Conservation (phyloP, 2,797 vertebrate genomes). For the Cyprinella venusta region DNA sequence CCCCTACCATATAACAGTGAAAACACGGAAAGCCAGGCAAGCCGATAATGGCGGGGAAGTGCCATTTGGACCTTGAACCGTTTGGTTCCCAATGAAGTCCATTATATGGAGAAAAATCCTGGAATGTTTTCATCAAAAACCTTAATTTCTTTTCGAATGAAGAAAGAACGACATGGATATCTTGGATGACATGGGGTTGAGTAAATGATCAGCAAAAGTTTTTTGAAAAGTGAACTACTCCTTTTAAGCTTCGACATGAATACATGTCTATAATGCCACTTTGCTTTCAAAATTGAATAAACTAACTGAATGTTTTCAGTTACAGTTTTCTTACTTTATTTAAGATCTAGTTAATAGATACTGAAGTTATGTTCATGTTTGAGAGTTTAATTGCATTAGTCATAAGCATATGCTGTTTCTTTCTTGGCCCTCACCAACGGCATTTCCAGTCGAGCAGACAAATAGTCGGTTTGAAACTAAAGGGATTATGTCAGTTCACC, state of each 20-base stretch:
- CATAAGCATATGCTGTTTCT: constrained; percentile 57
- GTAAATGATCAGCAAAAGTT: no score
- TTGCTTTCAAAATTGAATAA: neutral
- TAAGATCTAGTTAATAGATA: constrained; percentile 57
- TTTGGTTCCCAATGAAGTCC: no score
- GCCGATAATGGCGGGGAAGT: no score
- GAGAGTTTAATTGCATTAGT: constrained; percentile 59
- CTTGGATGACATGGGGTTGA: no score
- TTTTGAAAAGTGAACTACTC: no score
- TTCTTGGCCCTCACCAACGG: constrained; percentile 44
- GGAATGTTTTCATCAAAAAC: no score
- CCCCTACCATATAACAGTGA: no score
- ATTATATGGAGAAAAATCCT: no score
- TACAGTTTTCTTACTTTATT: constrained; percentile 21
- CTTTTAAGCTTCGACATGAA: neutral
- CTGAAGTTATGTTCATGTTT: constrained; percentile 62
- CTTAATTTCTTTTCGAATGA: no score
- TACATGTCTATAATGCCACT: neutral
- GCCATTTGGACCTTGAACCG: no score
- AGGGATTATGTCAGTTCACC: constrained; percentile 67
- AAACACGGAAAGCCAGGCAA: no score
- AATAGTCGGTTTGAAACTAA: constrained; percentile 64
- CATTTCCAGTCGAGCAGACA: constrained; percentile 56
- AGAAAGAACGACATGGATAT: no score
- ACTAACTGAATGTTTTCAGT: neutral